A percentile compares a stretch with the other conserved stretches of the same genome.
Evolutionary conservation across 2,113 vertebrate genomes (phyloP).

Genomic region (Alexandromys fortis): DNA sequence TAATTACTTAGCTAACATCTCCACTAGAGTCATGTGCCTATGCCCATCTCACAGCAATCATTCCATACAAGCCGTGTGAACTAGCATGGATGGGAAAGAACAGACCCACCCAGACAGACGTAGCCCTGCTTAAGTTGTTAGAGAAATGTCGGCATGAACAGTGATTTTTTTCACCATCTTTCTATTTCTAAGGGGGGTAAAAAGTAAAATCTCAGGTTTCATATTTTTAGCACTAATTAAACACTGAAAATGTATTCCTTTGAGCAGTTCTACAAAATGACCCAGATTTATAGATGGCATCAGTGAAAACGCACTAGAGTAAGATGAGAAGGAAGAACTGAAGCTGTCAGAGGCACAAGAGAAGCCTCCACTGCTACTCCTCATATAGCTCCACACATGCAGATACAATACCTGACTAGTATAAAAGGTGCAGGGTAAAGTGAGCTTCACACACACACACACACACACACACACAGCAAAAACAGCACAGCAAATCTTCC

Average conservation of each 20-base stretch:
- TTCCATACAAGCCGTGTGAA: background rate
- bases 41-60: background rate
- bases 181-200: background rate
- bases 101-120: background rate
- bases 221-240: constrained; percentile 29
- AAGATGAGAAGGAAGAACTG: background rate
- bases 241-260: background rate
- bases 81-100: background rate
- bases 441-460: background rate
- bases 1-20: background rate
- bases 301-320: background rate
- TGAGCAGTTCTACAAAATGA: constrained; percentile 24
- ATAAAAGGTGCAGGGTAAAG: constrained; percentile 19
- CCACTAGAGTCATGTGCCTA: background rate
- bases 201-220: background rate
- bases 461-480: background rate
- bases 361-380: background rate
- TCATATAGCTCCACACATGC: too few relatives aligned
- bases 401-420: background rate
- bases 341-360: background rate
- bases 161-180: background rate
- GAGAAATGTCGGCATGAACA: background rate
- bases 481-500: background rate
- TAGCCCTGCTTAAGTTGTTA: background rate
- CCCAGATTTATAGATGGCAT: background rate